Percentiles rank a stretch among this genome's conserved stretches.
Conservation (phyloP, 2,113 vertebrate genomes). For the Plecturocebus donacophilus region DNA sequence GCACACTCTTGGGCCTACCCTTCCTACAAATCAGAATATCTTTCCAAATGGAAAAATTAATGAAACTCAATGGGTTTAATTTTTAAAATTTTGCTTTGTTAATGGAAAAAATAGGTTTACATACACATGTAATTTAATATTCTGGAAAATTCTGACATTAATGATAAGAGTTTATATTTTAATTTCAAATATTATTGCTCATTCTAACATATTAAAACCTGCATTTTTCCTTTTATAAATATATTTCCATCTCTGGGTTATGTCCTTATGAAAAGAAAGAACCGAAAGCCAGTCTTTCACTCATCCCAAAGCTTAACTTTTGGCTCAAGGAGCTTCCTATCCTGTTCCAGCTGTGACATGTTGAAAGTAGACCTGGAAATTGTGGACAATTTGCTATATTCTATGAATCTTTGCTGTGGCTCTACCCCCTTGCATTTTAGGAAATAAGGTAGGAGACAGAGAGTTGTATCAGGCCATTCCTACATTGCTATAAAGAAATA, state of each 20-base stretch:
- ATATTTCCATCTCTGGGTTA: slow-evolving; percentile 14
- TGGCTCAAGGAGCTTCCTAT: slow-evolving; percentile 44
- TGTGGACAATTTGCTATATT: not conserved
- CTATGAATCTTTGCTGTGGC: not conserved
- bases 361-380: slow-evolving; percentile 38
- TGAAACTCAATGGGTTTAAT: not conserved
- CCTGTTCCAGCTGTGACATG: slow-evolving; percentile 46
- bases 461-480: too few relatives aligned
- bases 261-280: slow-evolving; percentile 31
- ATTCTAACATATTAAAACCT: slow-evolving; percentile 54
- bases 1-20: not conserved
- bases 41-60: slow-evolving; percentile 44
- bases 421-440: not conserved
- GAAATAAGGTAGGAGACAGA: not conserved
- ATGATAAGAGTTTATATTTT: slow-evolving; percentile 53
- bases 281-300: slow-evolving; percentile 3
- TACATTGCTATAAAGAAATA: too few relatives aligned
- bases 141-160: slow-evolving; percentile 39
- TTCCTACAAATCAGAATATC: slow-evolving; percentile 44
- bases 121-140: not conserved
- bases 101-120: not conserved
- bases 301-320: slow-evolving; percentile 48
- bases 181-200: slow-evolving; percentile 48
- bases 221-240: slow-evolving; percentile 43
- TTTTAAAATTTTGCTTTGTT: slow-evolving; percentile 4